Base-by-base conservation (phyloP, 2,113 vertebrate genomes). In the Catharus fuscescens region DNA sequence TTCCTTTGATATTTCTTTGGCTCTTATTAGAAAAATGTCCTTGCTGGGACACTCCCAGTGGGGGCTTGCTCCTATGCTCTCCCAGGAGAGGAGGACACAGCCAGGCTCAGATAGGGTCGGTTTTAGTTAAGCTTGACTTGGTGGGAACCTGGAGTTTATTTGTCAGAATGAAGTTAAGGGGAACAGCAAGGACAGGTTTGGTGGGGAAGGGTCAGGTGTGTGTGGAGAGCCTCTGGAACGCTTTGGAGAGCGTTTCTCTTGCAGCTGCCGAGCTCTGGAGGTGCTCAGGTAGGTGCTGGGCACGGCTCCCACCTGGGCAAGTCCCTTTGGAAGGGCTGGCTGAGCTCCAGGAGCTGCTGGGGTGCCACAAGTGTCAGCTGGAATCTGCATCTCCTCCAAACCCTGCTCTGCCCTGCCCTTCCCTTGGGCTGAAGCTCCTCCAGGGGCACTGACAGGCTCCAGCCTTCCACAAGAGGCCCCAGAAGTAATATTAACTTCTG, bases 401-500 rank as follows among this genome's bases (percentile, higher is more conserved):
- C 42, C 57, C 57, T 81, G 6, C 45, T 57, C n/a, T 24, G 13
- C 44, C 42, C 72, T 54, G 29, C 0, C 8, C 52, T 29, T 21
- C 21, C 11, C 45, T 65, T 10, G 52, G 67, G n/a, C 42, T 66
- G 1, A 12, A 61, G 34, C 12, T 84, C 66, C 45, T 78, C 74
- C 47, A 54, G 32, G 45, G 72, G 32, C 57, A 12, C 59, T 11
- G 54, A 56, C 71, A 24, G 57, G 70, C 45, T 91, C 83, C 65
- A 48, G 15, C 48, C 67, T 62, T 73, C 11, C 19, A 93, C 60
- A 60, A 91, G 90, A 94, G 94, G 76, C 89, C 79, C 82, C 88
- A 36, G 20, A 86, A 95, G 56, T 79, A 95, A 90, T 72, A 97
- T 92, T 96, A 97, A 97, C 96, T 95, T 90, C 90, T 91, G 86